Base-by-base conservation (phyloP, 1,140 invertebrate genomes). In the Diabrotica undecimpunctata region DNA sequence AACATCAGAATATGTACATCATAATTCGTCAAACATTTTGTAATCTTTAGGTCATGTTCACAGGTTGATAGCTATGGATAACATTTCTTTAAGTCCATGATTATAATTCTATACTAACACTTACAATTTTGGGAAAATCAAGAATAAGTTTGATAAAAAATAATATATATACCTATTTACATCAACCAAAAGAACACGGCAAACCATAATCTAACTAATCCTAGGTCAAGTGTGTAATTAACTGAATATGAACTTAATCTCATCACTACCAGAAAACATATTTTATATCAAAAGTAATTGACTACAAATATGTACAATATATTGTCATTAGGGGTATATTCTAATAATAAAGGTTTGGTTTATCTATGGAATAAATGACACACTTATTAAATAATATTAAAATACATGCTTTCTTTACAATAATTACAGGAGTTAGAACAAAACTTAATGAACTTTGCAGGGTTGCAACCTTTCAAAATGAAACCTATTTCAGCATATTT, bases 161-260 rank as follows among this genome's bases (percentile, higher is more conserved):
- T n/a, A 46, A 46, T 46, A 10, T 46, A n/a, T 46, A 46, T 46
- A 46, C 41, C 41, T 46, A 46, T 46, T 8, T 46, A 46, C 41
- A 46, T 46, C 41, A 46, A 46, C 41, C 41, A 46, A 46, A 46
- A 46, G 41, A 46, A 46, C 41, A 46, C 41, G 41, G 41, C 41
- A 46, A 46, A 46, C 41, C 41, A 46, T 46, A 46, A 8, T 46
- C 41, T 46, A 46, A 46, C 0, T 46, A 46, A 46, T 46, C 41
- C 41, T 46, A 46, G 41, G 41, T 46, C 41, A 46, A 46, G n/a
- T 46, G 41, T 46, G 41, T 46, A 46, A 46, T 46, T 8, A 46
- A n/a, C 41, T 5, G 41, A 46, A 46, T 46, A 46, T 46, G 41
- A 46, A 46, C 41, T 46, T 46, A 46, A 46, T 46, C 41, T 10